phyloP scores from a whole-genome alignment of 2,113 vertebrate species.

The Scytalopus superciliaris region DNA sequence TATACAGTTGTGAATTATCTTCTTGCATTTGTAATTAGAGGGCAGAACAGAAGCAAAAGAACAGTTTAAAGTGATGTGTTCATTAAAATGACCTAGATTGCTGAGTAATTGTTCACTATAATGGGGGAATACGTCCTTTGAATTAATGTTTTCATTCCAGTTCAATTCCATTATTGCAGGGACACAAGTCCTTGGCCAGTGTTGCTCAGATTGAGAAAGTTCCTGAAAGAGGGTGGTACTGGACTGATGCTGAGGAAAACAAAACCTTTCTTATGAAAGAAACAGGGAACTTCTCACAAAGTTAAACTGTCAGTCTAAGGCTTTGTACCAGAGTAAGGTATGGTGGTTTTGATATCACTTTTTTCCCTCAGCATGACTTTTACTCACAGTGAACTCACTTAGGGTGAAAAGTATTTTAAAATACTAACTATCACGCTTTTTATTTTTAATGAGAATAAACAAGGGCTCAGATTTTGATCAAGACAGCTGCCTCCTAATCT shows the following conservation, averaged over 20 bases:
- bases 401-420: neutral
- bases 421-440: slow-evolving; percentile 13
- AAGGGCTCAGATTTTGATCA: slow-evolving; percentile 52
- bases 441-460: slow-evolving; percentile 47
- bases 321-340: neutral
- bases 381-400: neutral
- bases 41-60: slow-evolving; percentile 56
- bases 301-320: neutral
- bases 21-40: slow-evolving; percentile 67
- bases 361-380: neutral
- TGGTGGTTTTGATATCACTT: neutral
- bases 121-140: neutral
- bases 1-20: slow-evolving; percentile 55
- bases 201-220: neutral
- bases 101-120: slow-evolving; percentile 35
- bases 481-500: slow-evolving; percentile 62
- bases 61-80: slow-evolving; percentile 50
- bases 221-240: neutral
- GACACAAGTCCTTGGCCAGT: neutral
- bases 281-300: neutral
- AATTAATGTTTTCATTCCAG: neutral
- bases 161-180: neutral
- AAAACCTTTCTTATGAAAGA: neutral
- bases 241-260: neutral
- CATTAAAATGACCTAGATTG: slow-evolving; percentile 51